These are phyloP conservation scores for Mesoligia furuncula DNA, from an alignment of 2,888 invertebrate genomes.

Conservation along the genomic window DNA sequence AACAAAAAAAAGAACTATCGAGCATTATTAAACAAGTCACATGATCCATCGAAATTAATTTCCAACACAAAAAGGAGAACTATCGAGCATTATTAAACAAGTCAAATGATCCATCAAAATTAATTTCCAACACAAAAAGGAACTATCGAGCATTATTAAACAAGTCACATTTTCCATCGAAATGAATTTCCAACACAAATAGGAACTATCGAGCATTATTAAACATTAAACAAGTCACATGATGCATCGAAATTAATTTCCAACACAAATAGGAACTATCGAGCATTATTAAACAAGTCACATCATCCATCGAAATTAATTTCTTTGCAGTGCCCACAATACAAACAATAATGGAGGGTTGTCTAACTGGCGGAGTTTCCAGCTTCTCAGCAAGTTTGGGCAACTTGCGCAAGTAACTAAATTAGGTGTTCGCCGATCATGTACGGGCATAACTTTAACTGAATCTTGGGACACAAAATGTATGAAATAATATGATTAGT, in stretches of 20 bases:
- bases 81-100: too few relatives aligned
- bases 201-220: conserved; percentile 1
- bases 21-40: too few relatives aligned
- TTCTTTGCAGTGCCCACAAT: conserved; percentile 20
- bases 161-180: too few relatives aligned
- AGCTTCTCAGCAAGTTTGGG: conserved; percentile 24
- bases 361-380: conserved; percentile 11
- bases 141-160: too few relatives aligned
- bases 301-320: conserved; percentile 24
- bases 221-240: conserved; percentile 18
- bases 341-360: conserved; percentile 34
- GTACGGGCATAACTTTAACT: conserved; percentile 40
- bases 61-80: too few relatives aligned
- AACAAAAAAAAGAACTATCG: too few relatives aligned
- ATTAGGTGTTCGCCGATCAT: conserved; percentile 41
- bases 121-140: too few relatives aligned
- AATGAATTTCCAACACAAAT: neutral
- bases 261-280: neutral
- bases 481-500: conserved; percentile 47
- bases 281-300: conserved; percentile 17
- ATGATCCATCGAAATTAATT: too few relatives aligned
- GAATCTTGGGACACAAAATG: conserved; percentile 34
- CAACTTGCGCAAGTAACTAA: conserved; percentile 41
- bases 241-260: conserved; percentile 27
- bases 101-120: too few relatives aligned